phyloP scores from a whole-genome alignment of 2,797 vertebrate species.

The Macropodus opercularis region DNA sequence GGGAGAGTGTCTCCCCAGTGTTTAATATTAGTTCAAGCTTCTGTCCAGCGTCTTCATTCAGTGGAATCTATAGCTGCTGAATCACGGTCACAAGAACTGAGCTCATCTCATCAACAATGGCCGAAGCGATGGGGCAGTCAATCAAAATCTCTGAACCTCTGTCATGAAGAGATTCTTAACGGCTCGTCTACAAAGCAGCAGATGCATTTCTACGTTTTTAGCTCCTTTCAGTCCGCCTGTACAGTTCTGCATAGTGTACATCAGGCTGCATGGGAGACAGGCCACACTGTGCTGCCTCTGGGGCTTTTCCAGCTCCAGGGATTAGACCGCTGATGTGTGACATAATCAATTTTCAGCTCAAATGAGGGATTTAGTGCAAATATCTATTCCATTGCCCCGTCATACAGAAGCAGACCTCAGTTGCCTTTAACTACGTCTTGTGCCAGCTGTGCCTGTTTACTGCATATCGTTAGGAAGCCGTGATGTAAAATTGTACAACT shows the following conservation, averaged over 20 bases:
- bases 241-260: background rate
- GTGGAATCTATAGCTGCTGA: constrained; percentile 33
- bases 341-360: constrained; percentile 45
- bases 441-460: background rate
- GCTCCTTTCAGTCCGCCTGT: background rate
- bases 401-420: constrained; percentile 7
- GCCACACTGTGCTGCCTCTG: background rate
- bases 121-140: constrained; percentile 26
- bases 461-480: background rate
- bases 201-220: too few species aligned
- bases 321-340: constrained; percentile 49
- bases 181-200: background rate
- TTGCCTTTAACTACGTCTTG: constrained; percentile 12
- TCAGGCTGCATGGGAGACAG: constrained; percentile 1
- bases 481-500: background rate
- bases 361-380: constrained; percentile 37
- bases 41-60: constrained; percentile 29
- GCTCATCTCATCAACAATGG: constrained; percentile 27
- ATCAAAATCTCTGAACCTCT: too few species aligned
- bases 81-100: constrained; percentile 3
- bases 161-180: too few species aligned
- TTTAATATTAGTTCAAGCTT: constrained; percentile 32
- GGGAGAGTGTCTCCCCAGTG: constrained; percentile 21
- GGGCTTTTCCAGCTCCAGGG: constrained; percentile 23
- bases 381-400: constrained; percentile 14